Evolutionary conservation across 1,140 invertebrate genomes (phyloP).

Genomic region (Lamellibrachia luymesi): DNA sequence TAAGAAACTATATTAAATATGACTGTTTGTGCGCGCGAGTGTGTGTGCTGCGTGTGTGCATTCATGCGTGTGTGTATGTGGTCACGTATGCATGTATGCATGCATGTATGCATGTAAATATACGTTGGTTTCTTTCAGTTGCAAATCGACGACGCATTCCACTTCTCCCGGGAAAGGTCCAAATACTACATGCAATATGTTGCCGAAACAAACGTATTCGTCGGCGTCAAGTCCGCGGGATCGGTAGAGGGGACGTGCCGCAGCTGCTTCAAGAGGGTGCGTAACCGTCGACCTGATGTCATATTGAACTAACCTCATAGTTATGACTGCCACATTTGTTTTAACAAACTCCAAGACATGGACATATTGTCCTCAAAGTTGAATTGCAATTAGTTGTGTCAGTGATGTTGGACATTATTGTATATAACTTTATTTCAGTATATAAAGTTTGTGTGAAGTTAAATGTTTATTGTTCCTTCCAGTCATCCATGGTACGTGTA

Average conservation of each 20-base stretch:
- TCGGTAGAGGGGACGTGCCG: not conserved
- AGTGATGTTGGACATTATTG: no score
- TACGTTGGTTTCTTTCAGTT: conserved; percentile 7
- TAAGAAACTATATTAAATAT: no score
- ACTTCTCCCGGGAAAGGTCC: not conserved
- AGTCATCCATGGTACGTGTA: no score
- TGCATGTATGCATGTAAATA: not conserved
- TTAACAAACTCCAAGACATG: no score
- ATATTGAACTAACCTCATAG: not conserved
- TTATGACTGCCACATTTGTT: not conserved
- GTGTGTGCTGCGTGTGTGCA: no score
- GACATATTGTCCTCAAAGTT: no score
- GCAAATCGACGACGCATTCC: conserved; percentile 1
- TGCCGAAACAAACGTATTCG: conserved; percentile 3
- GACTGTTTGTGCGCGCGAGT: no score
- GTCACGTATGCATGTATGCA: not conserved
- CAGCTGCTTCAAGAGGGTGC: not conserved
- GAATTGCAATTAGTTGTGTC: no score
- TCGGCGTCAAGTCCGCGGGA: not conserved
- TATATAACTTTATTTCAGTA: no score
- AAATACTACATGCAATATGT: not conserved
- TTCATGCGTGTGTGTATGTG: no score
- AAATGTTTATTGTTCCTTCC: no score
- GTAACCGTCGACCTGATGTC: not conserved
- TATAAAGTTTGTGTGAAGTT: no score